Evolutionary conservation across 2,888 invertebrate species (phyloP), one percentile per base, ranked within the genome.

Genomic region (Gasteruption jaculator): DNA sequence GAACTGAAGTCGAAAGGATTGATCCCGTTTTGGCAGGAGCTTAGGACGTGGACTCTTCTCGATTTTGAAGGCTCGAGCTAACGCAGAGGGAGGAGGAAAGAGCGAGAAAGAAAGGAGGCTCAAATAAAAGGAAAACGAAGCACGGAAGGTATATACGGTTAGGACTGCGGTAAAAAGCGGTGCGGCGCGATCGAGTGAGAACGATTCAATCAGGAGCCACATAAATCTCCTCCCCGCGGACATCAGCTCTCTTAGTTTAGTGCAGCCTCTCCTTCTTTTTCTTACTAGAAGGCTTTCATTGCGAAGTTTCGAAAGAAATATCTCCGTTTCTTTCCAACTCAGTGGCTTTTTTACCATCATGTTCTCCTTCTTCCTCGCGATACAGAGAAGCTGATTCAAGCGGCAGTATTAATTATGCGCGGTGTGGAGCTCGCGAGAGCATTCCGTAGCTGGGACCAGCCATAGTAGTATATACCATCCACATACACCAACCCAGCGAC

Each of bases 201-300:
- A 70, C 70, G 69, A 68, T 69, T 68, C 70, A 70, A 70, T 70
- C 70, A 69, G 70, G 67, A 68, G 68, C 63, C 65, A 68, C 70
- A 69, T 69, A 68, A 69, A 70, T 69, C 69, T 68, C 65, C 63
- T 65, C 60, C 63, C 61, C 60, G 65, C 59, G 63, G 68, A 68
- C 69, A 65, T 65, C 61, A 54, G 50, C 53, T 27, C 27, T 27
- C 27, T n/a, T n/a, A n/a, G n/a, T n/a, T n/a, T n/a, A n/a, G n/a
- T n/a, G 35, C 39, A 30, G 18, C 30, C 33, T 44, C 41, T 38
- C 39, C 40, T 31, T 31, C 19, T 31, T 14, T 11, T 15, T 12
- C 16, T 31, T 31, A 11, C 16, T 11, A 5, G 32, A 8, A 5
- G 21, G 31, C 27, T 30, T 29, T 46, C 42, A 46, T 43, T 46